Base-by-base conservation (phyloP, 2,888 invertebrate species). In the Eretmocerus hayati region DNA sequence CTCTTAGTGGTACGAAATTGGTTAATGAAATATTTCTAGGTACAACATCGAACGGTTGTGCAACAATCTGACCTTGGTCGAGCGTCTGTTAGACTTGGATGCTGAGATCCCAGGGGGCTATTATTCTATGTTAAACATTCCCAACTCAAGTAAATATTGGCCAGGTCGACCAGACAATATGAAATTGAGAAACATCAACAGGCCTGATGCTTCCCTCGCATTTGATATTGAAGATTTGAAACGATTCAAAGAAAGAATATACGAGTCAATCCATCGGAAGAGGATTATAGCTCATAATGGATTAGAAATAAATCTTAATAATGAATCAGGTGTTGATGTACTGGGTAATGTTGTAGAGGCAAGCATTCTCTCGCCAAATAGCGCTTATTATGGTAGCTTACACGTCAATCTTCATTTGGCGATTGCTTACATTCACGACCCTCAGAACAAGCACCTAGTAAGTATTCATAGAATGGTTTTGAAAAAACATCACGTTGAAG, bases 361-460 rank as follows among this genome's bases (percentile, higher is more conserved):
- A 4, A 81, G 81, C 23, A 11, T 37, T 5, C 64, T 88, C 36
- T 83, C 85, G 35, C 78, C 79, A 5, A 88, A 89, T 72, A 73
- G 78, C 3, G 72, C 74, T 26, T 75, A 84, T 62, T 89, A 88
- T 63, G 90, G 90, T 0, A 84, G 87, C 69, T 62, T 89, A 33
- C 90, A 91, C 72, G 90, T 90, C 71, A 77, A 84, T 73, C 88
- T 88, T 0, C 90, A 90, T 63, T 80, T 86, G 5, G 77, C 87
- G 63, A 79, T 90, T 53, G 81, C 87, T 0, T 84, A 81, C 65
- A 73, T 81, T 2, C 90, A 90, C 63, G 90, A 91, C 68, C 89
- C 90, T 0, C 87, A 88, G 66, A 81, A 84, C 63, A 75, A 22
- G 84, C 84, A 61, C 74, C 86, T 2, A 75, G 82, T 2, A 63